Percentiles rank a stretch among this genome's conserved stretches.
Conservation (phyloP, 2,797 vertebrate genomes). For the Apogon hyalosoma region DNA sequence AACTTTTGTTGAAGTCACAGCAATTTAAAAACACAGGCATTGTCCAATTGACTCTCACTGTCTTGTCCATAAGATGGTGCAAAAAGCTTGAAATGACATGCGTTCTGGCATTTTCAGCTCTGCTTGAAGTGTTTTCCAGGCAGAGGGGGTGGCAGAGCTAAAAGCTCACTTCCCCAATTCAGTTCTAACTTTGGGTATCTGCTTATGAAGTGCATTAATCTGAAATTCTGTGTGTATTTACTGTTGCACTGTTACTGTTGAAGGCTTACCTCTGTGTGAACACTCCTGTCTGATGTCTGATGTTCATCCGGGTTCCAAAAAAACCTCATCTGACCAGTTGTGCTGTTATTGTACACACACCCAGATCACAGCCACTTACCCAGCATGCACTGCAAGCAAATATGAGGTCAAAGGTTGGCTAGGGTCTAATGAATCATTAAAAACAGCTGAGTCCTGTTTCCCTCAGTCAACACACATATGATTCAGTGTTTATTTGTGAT, state of each 20-base stretch:
- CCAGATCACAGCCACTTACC: conserved; percentile 16
- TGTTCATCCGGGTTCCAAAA: conserved; percentile 1
- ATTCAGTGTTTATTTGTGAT: neutral
- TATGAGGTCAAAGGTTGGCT: conserved; percentile 58
- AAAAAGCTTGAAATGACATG: too few species aligned
- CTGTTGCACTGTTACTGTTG: neutral
- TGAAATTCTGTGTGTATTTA: neutral
- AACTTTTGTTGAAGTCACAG: too few species aligned
- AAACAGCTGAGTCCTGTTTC: conserved; percentile 6
- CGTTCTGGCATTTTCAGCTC: too few species aligned
- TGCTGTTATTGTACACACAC: neutral
- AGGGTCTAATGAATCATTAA: conserved; percentile 51
- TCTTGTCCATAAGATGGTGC: too few species aligned
- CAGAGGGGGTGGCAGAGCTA: too few species aligned
- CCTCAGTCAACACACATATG: conserved; percentile 43
- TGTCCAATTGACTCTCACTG: too few species aligned
- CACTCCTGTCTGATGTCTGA: conserved; percentile 7
- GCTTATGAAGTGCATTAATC: neutral
- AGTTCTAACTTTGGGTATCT: too few species aligned
- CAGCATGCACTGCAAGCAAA: conserved; percentile 52
- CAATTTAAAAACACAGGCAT: too few species aligned
- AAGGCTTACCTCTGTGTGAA: conserved; percentile 47
- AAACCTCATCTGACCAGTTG: conserved; percentile 41
- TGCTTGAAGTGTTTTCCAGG: too few species aligned
- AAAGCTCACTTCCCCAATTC: too few species aligned